Base-by-base conservation (phyloP, 2,888 invertebrate species). In the Eledone cirrhosa region DNA sequence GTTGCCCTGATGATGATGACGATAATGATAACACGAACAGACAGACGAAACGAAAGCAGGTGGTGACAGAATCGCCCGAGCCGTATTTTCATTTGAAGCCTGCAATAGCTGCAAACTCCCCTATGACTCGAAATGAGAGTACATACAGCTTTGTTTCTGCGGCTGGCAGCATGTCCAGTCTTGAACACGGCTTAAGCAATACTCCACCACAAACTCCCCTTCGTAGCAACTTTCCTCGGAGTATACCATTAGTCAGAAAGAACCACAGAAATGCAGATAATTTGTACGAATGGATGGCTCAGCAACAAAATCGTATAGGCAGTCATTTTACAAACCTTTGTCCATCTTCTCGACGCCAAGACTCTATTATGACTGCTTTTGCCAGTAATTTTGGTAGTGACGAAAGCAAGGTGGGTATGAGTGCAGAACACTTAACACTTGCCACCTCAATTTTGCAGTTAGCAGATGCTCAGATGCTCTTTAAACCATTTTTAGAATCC, bases 271-370 rank as follows among this genome's bases (percentile, higher is more conserved):
- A 89, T 27, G 93, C 94, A n/a, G 96, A 96, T 88, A 97, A 97
- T 91, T 92, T 98, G 69, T 97, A 98, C 78, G 85, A 88, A 85
- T 98, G 97, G 97, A 97, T 98, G 97, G 96, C 96, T 1, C 95
- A 96, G 86, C 97, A 97, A 87, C 95, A 96, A 85, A 93, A 93
- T 82, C 92, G 92, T 1, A 84, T 86, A 53, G 79, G 78, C 67
- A 78, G 29, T 65, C 83, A 80, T 72, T 82, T 81, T 47, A 27
- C n/a, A 24, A 48, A 48, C 19, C 48, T 76, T 4, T 76, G 29
- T 27, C 74, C 33, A 33, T 53, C 47, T 59, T 27, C 78, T 47
- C 75, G 41, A n/a, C 74, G 31, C 14, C 65, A 75, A 76, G 90
- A 90, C 67, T 89, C 90, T 8, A 85, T 88, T 78, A 83, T 88